Conservation (phyloP, 2,888 invertebrate species). For the Drosophila meridiana region DNA sequence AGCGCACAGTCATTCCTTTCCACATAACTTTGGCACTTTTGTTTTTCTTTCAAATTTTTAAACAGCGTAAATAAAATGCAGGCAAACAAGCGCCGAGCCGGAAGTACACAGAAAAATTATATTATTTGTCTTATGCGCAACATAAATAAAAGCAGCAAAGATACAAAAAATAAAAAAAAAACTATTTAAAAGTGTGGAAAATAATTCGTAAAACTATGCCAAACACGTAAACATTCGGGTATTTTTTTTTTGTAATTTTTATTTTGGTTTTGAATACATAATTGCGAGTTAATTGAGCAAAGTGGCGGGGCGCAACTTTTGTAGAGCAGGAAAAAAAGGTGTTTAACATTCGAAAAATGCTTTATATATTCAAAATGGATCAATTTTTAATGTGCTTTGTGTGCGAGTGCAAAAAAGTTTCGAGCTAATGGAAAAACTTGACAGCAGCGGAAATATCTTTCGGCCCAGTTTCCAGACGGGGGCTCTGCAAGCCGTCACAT, state of each 20-base stretch:
- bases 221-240: slow-evolving; percentile 17
- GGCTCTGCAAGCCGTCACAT: not conserved
- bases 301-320: slow-evolving; percentile 19
- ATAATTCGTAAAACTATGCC: slow-evolving; percentile 35
- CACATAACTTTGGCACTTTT: slow-evolving; percentile 15
- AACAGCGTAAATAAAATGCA: slow-evolving; percentile 44
- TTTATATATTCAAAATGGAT: slow-evolving; percentile 48
- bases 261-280: slow-evolving; percentile 32
- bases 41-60: slow-evolving; percentile 27
- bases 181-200: slow-evolving; percentile 33
- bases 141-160: slow-evolving; percentile 52
- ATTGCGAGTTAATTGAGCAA: slow-evolving; percentile 44
- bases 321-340: slow-evolving; percentile 16
- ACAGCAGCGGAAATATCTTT: slow-evolving; percentile 62
- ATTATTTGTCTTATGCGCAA: slow-evolving; percentile 49
- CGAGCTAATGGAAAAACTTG: slow-evolving; percentile 50
- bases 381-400: slow-evolving; percentile 30
- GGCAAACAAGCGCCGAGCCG: slow-evolving; percentile 41
- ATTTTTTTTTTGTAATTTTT: not conserved
- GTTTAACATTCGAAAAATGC: slow-evolving; percentile 32
- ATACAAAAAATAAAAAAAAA: not conserved
- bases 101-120: slow-evolving; percentile 47
- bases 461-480: slow-evolving; percentile 10
- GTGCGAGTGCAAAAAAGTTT: slow-evolving; percentile 36
- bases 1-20: slow-evolving; percentile 30